Evolutionary conservation across 2,797 vertebrate genomes (phyloP), one percentile per base, ranked within the genome.

Genomic region (Sphenodon punctatus): DNA sequence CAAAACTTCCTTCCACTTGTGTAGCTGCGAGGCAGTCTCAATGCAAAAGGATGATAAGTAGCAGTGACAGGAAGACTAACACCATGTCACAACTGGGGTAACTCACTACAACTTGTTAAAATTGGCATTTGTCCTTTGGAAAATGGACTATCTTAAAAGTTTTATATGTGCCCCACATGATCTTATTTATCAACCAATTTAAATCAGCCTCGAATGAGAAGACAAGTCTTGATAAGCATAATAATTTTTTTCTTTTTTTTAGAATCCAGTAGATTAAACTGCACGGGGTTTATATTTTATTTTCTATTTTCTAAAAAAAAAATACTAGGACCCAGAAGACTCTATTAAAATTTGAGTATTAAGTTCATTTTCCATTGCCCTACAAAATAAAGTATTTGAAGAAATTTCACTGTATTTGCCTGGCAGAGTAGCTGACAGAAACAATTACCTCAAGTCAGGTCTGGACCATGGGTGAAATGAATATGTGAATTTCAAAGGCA

Each of bases 31-130:
- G 79, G 74, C 20, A 3, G 25, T 73, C 38, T 68, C 41, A 76
- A 72, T 58, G 25, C 23, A 32, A 34, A 75, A 76, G n/a, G 73
- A 88, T 16, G 66, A 69, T 78, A 88, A 93, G 46, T 27, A 75
- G 20, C 46, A 64, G 59, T 70, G 89, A 91, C 84, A 46, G 25
- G 61, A 84, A 91, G 59, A 69, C 67, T 86, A 89, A 75, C 68
- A 75, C 75, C 65, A 51, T 84, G 81, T 88, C 91, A 89, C 60
- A 83, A 66, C 71, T 78, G 60, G 88, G 25, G 23, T 67, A 82
- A 49, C 69, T 88, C 78, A 69, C 59, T 81, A 68, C 34, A 84
- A 43, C 23, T 13, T 84, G 84, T 70, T 78, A 86, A 89, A 83
- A 84, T 30, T 87, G 75, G 34, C 46, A 45, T 85, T 74, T 80